Evolutionary conservation across 2,888 invertebrate genomes (phyloP).

Genomic region (Cerastis leucographa): DNA sequence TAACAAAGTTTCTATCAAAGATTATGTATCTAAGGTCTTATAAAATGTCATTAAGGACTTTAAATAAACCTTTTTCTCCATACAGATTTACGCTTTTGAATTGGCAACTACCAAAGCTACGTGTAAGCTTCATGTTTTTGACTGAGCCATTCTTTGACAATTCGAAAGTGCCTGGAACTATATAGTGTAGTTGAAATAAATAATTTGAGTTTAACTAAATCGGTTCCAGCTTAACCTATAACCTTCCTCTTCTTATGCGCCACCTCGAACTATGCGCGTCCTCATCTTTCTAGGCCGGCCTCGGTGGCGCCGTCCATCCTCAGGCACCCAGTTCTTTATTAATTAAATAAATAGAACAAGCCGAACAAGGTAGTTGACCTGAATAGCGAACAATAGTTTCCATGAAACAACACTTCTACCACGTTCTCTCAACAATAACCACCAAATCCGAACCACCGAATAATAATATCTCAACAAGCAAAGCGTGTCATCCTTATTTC

Average conservation of each 20-base stretch:
- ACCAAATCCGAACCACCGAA: conserved; percentile 1
- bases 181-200: background rate
- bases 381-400: background rate
- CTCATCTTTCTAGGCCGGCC: background rate
- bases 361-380: too few relatives aligned
- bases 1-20: background rate
- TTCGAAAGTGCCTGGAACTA: background rate
- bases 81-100: background rate
- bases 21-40: background rate
- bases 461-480: conserved; percentile 14
- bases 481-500: conserved; percentile 76
- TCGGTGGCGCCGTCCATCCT: background rate
- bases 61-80: background rate
- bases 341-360: background rate
- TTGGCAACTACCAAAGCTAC: background rate
- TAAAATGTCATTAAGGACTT: background rate
- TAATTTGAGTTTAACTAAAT: background rate
- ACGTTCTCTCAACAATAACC: background rate
- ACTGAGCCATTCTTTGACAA: background rate
- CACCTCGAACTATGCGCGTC: background rate
- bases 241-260: background rate
- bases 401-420: background rate
- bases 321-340: background rate
- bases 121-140: background rate
- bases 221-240: background rate